These are phyloP conservation scores for Scortum barcoo DNA, from an alignment of 2,113 vertebrate species.

Conservation along the genomic window DNA sequence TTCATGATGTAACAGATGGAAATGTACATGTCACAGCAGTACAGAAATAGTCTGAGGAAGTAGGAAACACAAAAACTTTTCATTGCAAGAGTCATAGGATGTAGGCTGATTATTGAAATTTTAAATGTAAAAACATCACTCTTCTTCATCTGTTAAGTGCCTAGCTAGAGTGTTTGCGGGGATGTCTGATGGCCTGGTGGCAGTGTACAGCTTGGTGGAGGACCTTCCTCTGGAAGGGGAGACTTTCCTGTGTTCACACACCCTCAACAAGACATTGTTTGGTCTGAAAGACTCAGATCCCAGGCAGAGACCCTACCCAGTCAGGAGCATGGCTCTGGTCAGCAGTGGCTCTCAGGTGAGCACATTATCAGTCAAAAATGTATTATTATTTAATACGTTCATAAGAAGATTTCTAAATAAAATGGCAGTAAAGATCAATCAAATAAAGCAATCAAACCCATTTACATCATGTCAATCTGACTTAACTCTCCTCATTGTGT, in stretches of 20 bases:
- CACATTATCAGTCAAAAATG: not conserved
- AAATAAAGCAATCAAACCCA: not conserved
- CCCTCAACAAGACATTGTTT: slow-evolving; percentile 90
- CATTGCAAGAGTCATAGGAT: not conserved
- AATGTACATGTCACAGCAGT: not conserved
- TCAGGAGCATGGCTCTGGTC: slow-evolving; percentile 89
- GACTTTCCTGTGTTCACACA: slow-evolving; percentile 94
- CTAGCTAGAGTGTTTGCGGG: slow-evolving; percentile 90
- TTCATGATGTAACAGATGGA: not conserved
- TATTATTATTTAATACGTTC: not conserved
- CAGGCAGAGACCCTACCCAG: slow-evolving; percentile 90
- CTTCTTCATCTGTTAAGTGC: slow-evolving; percentile 77
- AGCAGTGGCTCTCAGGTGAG: slow-evolving; percentile 85
- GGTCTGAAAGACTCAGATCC: slow-evolving; percentile 88
- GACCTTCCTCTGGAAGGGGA: slow-evolving; percentile 88
- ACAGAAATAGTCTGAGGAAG: not conserved
- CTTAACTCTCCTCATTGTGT: not conserved
- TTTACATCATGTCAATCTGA: not conserved
- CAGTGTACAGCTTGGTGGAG: slow-evolving; percentile 85
- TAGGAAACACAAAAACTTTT: not conserved
- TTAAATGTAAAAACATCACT: not conserved
- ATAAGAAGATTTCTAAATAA: not conserved
- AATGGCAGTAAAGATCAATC: not conserved
- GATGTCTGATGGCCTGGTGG: slow-evolving; percentile 91
- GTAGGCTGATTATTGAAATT: not conserved